These are phyloP conservation scores for Erythrocercus mccallii DNA, from an alignment of 2,113 vertebrate genomes.

Conservation along the genomic window DNA sequence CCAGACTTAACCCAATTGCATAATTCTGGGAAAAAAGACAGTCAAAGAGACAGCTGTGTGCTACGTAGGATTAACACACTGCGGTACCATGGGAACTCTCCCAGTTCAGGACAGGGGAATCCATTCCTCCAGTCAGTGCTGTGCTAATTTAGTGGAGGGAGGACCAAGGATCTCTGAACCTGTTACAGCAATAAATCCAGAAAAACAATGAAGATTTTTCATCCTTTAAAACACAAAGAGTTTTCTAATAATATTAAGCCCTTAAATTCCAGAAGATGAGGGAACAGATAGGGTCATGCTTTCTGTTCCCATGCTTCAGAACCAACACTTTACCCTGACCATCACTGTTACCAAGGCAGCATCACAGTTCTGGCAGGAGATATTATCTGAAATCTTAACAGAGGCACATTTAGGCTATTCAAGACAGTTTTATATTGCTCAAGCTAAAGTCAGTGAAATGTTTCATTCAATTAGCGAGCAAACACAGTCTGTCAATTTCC, in stretches of 20 bases:
- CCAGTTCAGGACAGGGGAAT: not conserved
- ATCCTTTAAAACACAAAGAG: not conserved
- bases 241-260: not conserved
- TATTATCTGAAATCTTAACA: conserved; percentile 5
- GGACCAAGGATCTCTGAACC: not conserved
- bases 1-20: not conserved
- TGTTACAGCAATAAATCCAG: not conserved
- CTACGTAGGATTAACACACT: not conserved
- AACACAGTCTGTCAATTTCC: conserved; percentile 39
- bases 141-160: not conserved
- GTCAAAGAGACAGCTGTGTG: not conserved
- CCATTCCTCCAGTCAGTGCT: not conserved
- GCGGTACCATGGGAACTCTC: not conserved
- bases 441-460: conserved; percentile 29
- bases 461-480: conserved; percentile 57
- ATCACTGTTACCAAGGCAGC: not conserved
- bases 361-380: not conserved
- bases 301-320: not conserved
- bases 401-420: not conserved
- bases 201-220: not conserved
- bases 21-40: not conserved
- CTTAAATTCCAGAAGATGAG: not conserved
- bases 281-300: not conserved
- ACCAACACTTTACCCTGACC: not conserved
- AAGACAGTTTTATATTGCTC: conserved; percentile 17